Evolutionary conservation across 1,140 invertebrate genomes (phyloP).

Genomic region (Muscidifurax raptorellus): DNA sequence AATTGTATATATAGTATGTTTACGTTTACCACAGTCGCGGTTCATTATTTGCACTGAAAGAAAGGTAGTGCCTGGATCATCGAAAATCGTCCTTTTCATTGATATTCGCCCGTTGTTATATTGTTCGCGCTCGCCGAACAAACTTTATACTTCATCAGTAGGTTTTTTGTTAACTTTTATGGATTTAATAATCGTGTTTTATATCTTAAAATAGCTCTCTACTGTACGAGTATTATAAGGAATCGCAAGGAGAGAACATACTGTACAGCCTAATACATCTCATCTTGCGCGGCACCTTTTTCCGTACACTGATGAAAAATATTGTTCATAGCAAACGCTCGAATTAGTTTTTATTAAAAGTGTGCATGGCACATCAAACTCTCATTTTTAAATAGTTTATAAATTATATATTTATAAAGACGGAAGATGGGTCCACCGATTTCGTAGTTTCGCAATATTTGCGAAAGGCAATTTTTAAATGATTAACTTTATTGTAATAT

Average conservation of each 20-base stretch:
- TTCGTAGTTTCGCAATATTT: conserved; percentile 52
- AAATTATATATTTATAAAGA: conserved; percentile 48
- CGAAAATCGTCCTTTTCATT: conserved; percentile 45
- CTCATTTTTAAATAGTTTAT: conserved; percentile 49
- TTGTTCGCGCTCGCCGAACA: conserved; percentile 41
- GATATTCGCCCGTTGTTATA: conserved; percentile 51
- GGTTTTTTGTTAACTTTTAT: conserved; percentile 50
- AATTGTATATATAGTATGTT: conserved; percentile 52
- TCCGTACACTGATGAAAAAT: conserved; percentile 43
- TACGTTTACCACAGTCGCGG: conserved; percentile 43
- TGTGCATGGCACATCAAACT: conserved; percentile 43
- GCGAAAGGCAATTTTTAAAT: conserved; percentile 46
- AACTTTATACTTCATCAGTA: conserved; percentile 38
- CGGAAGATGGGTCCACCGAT: conserved; percentile 51
- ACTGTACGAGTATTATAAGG: conserved; percentile 47
- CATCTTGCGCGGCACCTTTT: conserved; percentile 14
- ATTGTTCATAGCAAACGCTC: conserved; percentile 45
- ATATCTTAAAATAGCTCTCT: conserved; percentile 51
- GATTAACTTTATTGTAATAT: conserved; percentile 35
- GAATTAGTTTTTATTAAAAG: conserved; percentile 48
- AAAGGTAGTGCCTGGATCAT: conserved; percentile 52
- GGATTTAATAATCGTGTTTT: conserved; percentile 48
- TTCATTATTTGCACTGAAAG: conserved; percentile 51
- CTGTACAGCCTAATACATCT: conserved; percentile 45
- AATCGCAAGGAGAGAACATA: background rate